Conservation (phyloP, 2,888 invertebrate genomes). For the Agrilus mali region DNA sequence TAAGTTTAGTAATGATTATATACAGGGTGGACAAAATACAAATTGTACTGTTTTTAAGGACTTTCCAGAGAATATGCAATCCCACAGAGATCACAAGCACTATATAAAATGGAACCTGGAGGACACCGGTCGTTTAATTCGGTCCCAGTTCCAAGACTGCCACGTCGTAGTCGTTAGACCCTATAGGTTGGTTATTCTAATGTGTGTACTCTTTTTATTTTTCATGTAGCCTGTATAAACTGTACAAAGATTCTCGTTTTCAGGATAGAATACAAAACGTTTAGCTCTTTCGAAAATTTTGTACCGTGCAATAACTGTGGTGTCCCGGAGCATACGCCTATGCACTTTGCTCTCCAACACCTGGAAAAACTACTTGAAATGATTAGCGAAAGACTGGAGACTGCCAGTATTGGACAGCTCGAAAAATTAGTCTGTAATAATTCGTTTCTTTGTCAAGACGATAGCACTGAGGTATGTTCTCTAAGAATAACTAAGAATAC, state of each 20-base stretch:
- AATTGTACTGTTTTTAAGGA: conserved; percentile 42
- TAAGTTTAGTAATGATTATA: too few species aligned
- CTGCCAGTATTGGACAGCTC: conserved; percentile 11
- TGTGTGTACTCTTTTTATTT: conserved; percentile 1
- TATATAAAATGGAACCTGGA: conserved; percentile 74
- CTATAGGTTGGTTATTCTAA: conserved; percentile 42
- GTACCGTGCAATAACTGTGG: conserved; percentile 69
- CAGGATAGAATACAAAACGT: conserved; percentile 72
- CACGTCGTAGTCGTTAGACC: conserved; percentile 64
- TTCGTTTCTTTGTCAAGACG: too few species aligned
- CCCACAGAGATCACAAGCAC: conserved; percentile 53
- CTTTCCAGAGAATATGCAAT: conserved; percentile 70
- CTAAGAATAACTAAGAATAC: too few species aligned
- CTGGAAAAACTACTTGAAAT: conserved; percentile 50
- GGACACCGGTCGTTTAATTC: conserved; percentile 55
- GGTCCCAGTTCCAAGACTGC: conserved; percentile 54
- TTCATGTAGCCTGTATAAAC: neutral
- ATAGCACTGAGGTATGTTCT: too few species aligned
- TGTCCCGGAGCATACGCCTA: conserved; percentile 66
- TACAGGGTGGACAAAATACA: too few species aligned
- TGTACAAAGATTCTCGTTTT: conserved; percentile 12
- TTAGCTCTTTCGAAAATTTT: conserved; percentile 83
- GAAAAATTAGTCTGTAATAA: neutral
- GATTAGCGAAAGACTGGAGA: conserved; percentile 41
- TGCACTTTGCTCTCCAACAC: conserved; percentile 60